phyloP scores from a whole-genome alignment of 2,888 invertebrate species.

The Epistrophe eligans region DNA sequence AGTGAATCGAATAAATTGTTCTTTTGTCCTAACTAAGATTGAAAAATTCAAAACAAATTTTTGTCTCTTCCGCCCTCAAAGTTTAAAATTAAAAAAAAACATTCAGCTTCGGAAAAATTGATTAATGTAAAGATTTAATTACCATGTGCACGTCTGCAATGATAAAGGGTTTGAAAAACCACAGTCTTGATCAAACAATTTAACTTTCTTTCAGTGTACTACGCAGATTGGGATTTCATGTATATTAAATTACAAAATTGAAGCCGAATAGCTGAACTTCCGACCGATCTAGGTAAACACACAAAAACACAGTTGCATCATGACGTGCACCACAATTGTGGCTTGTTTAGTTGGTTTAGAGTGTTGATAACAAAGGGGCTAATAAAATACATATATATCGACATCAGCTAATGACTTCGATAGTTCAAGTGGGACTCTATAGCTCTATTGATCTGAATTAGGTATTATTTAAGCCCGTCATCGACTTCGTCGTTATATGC shows the following conservation, averaged over 20 bases:
- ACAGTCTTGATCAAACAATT: background rate
- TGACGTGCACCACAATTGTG: constrained; percentile 6
- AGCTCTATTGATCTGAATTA: constrained; percentile 52
- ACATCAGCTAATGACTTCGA: constrained; percentile 58
- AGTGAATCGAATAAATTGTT: too few relatives aligned
- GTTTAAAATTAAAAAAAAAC: too few relatives aligned
- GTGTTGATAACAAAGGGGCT: constrained; percentile 42
- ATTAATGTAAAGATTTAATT: too few relatives aligned
- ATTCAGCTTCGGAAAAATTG: too few relatives aligned
- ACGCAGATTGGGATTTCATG: constrained; percentile 17
- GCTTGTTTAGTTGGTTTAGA: background rate
- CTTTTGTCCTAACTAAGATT: too few relatives aligned
- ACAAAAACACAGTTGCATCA: constrained; percentile 52
- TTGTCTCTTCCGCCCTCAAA: too few relatives aligned
- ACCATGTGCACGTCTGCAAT: too few relatives aligned
- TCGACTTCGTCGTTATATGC: background rate
- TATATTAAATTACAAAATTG: constrained; percentile 52
- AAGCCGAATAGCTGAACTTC: constrained; percentile 55
- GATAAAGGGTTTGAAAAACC: too few relatives aligned
- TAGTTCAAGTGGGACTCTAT: constrained; percentile 48
- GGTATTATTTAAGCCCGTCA: constrained; percentile 14
- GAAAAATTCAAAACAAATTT: too few relatives aligned
- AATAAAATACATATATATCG: constrained; percentile 45
- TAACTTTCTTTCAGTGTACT: background rate
- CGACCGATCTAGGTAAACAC: constrained; percentile 53